Conservation (phyloP, 2,888 invertebrate genomes). For the Terebella lapidaria region DNA sequence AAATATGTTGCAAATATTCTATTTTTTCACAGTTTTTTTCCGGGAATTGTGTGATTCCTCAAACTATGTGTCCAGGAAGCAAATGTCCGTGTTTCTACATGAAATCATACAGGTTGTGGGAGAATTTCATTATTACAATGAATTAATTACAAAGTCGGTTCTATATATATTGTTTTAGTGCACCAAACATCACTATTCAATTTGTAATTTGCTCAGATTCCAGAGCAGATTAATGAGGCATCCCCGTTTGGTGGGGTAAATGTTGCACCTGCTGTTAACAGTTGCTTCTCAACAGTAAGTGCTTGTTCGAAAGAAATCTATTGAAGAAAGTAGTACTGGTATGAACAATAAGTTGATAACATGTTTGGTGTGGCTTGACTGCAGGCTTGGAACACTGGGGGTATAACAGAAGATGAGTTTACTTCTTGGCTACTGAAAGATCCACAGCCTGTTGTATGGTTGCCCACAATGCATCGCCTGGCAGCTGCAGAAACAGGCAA, state of each 20-base stretch:
- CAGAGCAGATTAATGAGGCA: slow-evolving; percentile 50
- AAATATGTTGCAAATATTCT: background rate
- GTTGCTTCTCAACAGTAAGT: slow-evolving; percentile 61
- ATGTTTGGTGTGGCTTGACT: background rate
- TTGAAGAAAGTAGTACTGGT: too few relatives aligned
- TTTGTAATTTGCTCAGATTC: slow-evolving; percentile 42
- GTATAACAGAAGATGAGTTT: slow-evolving; percentile 65
- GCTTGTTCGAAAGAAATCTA: too few relatives aligned
- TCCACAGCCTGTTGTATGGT: slow-evolving; percentile 64
- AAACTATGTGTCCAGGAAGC: slow-evolving; percentile 65
- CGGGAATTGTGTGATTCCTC: slow-evolving; percentile 71
- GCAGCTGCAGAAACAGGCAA: slow-evolving; percentile 59
- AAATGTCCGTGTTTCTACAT: slow-evolving; percentile 62
- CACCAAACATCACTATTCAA: too few relatives aligned
- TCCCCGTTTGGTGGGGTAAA: slow-evolving; percentile 62
- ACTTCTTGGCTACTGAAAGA: slow-evolving; percentile 67
- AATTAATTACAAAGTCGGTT: too few relatives aligned
- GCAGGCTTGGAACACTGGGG: slow-evolving; percentile 51
- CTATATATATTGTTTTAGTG: too few relatives aligned
- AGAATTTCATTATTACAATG: too few relatives aligned
- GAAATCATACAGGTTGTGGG: slow-evolving; percentile 62
- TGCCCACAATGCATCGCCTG: slow-evolving; percentile 64
- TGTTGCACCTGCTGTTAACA: slow-evolving; percentile 66
- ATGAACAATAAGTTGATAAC: too few relatives aligned
- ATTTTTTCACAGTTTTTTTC: slow-evolving; percentile 59